Evolutionary conservation across 2,888 invertebrate genomes (phyloP).

Genomic region (Latrodectus hesperus): DNA sequence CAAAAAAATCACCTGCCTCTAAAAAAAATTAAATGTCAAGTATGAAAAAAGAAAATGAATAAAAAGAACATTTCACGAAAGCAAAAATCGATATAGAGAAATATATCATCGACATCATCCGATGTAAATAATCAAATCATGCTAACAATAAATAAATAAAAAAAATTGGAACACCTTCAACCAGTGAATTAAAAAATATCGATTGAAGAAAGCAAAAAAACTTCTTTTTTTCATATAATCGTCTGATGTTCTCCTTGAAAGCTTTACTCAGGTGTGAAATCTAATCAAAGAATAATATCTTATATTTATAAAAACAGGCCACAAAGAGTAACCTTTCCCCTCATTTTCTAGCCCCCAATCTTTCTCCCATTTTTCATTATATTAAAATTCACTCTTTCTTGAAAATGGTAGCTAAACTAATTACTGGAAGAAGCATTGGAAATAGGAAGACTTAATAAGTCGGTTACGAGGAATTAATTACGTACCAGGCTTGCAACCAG

Average conservation of each 20-base stretch:
- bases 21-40: too few species aligned
- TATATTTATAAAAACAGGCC: constrained; percentile 32
- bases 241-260: constrained; percentile 7
- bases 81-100: too few species aligned
- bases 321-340: constrained; percentile 12
- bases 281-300: constrained; percentile 57
- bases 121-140: constrained; percentile 42
- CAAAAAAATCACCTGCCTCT: too few species aligned
- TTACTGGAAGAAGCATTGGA: constrained; percentile 13
- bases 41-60: too few species aligned
- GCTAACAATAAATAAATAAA: constrained; percentile 21
- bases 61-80: too few species aligned
- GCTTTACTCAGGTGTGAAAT: constrained; percentile 46
- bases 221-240: not conserved
- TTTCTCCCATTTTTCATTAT: constrained; percentile 34
- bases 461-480: constrained; percentile 61
- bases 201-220: not conserved
- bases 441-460: constrained; percentile 56
- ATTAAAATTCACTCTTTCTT: constrained; percentile 39
- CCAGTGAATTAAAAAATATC: constrained; percentile 29
- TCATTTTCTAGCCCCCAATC: not conserved
- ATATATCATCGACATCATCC: too few species aligned
- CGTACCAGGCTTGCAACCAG: constrained; percentile 4
- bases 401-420: constrained; percentile 48
- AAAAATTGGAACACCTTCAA: constrained; percentile 3